Base-by-base conservation (phyloP, 2,888 invertebrate species). In the Eurytoma adleriae region DNA sequence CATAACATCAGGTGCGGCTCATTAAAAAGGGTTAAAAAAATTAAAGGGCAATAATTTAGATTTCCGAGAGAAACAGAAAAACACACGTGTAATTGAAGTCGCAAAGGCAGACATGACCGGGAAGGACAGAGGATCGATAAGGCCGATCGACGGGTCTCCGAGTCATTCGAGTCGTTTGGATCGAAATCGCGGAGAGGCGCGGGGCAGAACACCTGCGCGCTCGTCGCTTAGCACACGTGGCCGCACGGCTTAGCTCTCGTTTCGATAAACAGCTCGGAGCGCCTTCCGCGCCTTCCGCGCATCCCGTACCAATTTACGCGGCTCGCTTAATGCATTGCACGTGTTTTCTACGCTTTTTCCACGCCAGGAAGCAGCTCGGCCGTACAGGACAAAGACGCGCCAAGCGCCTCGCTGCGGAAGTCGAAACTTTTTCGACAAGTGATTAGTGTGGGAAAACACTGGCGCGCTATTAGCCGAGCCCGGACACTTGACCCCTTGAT, bases 251-350 rank as follows among this genome's bases (percentile, higher is more conserved):
- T 40, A 40, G 40, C 40, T 40, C 40, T 64, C 10, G 40, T 64
- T 40, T 30, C 48, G 18, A 40, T 64, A 62, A 62, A 62, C 62
- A 62, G 30, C 18, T 10, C 3, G 27, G n/a, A 5, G 30, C 30
- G 40, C 54, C 54, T 54, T 54, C 54, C 14, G 1, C 50, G 4
- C 12, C 4, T 50, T 50, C 7, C 50, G 10, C 12, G 50, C 54
- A 48, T 52, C 67, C 50, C 66, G 12, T 54, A 56, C 70, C 66
- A 74, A 74, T 74, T 74, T 74, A 74, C 66, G 66, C 66, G 10
- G 20, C 14, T 56, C n/a, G 74, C 74, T 66, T 56, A 64, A 66
- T 66, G 74, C 66, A 66, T 74, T 40, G 57, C 74, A 74, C 74
- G 74, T 74, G 74, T 56, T 66, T 24, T 30, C 20, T 54, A 14